Evolutionary conservation across 92 coral and sea anemone genomes (phyloP).

Genomic region (Meandrina meandrites): DNA sequence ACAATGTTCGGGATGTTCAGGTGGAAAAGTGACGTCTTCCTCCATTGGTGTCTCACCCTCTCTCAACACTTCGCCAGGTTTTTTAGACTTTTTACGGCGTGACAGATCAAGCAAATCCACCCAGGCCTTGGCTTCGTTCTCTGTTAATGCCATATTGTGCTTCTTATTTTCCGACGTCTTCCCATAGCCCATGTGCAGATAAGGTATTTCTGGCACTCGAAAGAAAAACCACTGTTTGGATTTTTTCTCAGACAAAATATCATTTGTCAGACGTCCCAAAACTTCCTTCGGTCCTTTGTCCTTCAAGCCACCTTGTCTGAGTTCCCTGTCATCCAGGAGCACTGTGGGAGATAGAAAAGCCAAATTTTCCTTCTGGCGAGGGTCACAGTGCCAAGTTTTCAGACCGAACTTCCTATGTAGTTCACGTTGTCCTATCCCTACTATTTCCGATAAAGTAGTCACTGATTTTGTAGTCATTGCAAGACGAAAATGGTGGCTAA

Average conservation of each 20-base stretch:
- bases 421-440: neutral
- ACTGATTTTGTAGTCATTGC: too few relatives aligned
- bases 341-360: conserved; percentile 48
- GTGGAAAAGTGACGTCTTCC: too few relatives aligned
- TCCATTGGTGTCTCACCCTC: neutral
- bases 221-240: neutral
- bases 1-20: too few relatives aligned
- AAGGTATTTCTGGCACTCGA: neutral
- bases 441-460: neutral
- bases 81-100: too few relatives aligned
- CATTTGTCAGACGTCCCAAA: conserved; percentile 17
- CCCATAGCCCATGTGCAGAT: conserved; percentile 4
- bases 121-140: neutral
- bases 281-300: conserved; percentile 45
- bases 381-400: conserved; percentile 11
- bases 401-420: conserved; percentile 24
- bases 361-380: conserved; percentile 29
- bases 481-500: too few relatives aligned
- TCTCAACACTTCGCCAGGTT: too few relatives aligned
- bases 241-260: neutral
- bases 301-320: conserved; percentile 24
- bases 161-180: neutral
- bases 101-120: neutral
- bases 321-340: conserved; percentile 9
- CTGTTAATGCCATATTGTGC: neutral